Evolutionary conservation across 2,797 vertebrate genomes (phyloP).

Genomic region (Alfaro cultratus): DNA sequence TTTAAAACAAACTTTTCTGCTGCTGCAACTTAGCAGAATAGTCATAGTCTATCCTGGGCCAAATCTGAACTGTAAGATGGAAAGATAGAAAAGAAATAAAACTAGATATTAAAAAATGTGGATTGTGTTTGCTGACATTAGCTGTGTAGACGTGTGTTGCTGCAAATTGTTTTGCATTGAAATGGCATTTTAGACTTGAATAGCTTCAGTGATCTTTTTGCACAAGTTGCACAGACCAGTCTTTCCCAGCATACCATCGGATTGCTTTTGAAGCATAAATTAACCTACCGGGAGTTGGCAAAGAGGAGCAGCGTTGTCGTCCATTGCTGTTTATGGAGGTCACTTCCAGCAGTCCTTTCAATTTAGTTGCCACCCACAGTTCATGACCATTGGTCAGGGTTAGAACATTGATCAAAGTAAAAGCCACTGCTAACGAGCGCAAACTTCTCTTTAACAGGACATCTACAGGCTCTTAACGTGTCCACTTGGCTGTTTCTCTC

Average conservation of each 20-base stretch:
- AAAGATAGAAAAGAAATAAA: not conserved
- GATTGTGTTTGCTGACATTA: no score
- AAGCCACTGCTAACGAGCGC: not conserved
- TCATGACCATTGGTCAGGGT: not conserved
- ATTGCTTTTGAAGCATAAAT: no score
- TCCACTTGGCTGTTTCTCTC: not conserved
- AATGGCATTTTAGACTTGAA: no score
- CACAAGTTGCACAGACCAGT: no score
- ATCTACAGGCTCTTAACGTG: not conserved
- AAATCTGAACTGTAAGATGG: not conserved
- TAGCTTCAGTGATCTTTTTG: no score
- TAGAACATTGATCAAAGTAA: not conserved
- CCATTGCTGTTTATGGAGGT: no score
- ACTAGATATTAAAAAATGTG: not conserved
- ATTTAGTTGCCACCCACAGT: not conserved
- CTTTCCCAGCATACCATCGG: no score
- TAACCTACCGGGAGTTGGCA: no score
- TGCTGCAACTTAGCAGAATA: not conserved
- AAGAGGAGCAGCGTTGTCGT: not conserved
- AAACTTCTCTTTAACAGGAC: not conserved
- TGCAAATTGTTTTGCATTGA: no score
- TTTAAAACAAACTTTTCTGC: not conserved
- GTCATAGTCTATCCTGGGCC: not conserved
- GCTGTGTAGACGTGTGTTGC: no score
- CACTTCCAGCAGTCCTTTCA: not conserved